Evolutionary conservation across 2,113 vertebrate genomes (phyloP), one percentile per base, ranked within the genome.

Genomic region (Pachyramphus minor): DNA sequence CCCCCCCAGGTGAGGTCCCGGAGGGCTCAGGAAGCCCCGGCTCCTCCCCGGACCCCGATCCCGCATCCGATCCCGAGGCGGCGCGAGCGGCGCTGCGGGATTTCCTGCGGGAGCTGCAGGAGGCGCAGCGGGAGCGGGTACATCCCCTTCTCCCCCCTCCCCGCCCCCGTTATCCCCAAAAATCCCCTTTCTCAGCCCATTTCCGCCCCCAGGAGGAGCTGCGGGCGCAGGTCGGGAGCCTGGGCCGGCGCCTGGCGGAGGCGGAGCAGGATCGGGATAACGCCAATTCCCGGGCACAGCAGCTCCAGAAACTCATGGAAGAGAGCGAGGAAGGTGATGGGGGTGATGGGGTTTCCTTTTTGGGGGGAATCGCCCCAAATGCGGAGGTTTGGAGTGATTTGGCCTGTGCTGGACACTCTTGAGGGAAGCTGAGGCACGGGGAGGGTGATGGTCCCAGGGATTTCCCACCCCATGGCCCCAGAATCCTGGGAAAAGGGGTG

Each of bases 31-130:
- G 23, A 21, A 71, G 50, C 50, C 50, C 89, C 2, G 0, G 56
- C 4, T 55, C 58, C 85, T 96, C 4, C 59, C 64, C 80, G 8
- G 96, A 95, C 23, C 6, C 89, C 5, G 84, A 98, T 4, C 95
- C 97, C 2, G 98, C 98, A 9, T 95, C 99, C 3, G 99, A 99
- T 75, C 98, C 98, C 0, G 99, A 99, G 74, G 97, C 95, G 0
- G 98, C 99, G 71, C 97, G 98, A 11, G 97, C 95, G 4, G 98
- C 98, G 5, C 98, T 99, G 77, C 97, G 98, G 74, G 99, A 99
- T 18, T 99, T 99, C 96, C 97, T 99, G 44, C 98, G 97, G 41
- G 98, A 99, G 95, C 98, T 99, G 74, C 97, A 98, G 79, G 98
- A 98, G 0, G 52, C 98, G 1, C 99, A 99, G 95, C 97, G 97